Percentiles rank a stretch among this genome's conserved stretches.
phyloP scores from a whole-genome alignment of 53 echinoderm and acorn worm genomes.

The Paracentrotus lividus region DNA sequence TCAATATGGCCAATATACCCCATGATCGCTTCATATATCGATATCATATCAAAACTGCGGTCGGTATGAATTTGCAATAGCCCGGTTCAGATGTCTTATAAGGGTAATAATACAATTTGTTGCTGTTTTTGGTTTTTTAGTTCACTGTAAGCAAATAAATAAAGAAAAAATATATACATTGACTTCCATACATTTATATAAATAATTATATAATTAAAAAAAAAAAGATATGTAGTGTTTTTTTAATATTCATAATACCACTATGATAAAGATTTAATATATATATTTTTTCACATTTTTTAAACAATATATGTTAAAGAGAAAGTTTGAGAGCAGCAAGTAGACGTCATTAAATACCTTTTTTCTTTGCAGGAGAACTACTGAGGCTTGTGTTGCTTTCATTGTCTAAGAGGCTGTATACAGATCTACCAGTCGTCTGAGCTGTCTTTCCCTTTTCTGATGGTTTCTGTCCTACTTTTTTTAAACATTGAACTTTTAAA shows the following conservation, averaged over 20 bases:
- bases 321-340: neutral
- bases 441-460: neutral
- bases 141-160: neutral
- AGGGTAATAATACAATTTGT: no score
- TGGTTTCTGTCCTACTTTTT: neutral
- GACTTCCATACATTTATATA: neutral
- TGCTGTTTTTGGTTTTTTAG: no score
- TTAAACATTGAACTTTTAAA: no score
- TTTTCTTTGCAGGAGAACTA: slow-evolving; percentile 7
- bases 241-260: neutral
- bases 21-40: no score
- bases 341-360: slow-evolving; percentile 19
- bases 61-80: no score
- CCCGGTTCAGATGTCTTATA: no score
- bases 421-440: neutral
- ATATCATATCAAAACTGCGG: no score
- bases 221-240: neutral
- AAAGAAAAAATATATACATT: neutral
- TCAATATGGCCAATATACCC: no score
- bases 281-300: no score
- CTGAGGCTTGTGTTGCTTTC: neutral
- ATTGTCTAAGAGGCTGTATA: slow-evolving; percentile 34
- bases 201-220: no score
- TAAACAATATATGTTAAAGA: neutral
- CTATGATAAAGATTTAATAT: neutral